Conservation (phyloP, 2,888 invertebrate species). For the Lithophane ornitopus region DNA sequence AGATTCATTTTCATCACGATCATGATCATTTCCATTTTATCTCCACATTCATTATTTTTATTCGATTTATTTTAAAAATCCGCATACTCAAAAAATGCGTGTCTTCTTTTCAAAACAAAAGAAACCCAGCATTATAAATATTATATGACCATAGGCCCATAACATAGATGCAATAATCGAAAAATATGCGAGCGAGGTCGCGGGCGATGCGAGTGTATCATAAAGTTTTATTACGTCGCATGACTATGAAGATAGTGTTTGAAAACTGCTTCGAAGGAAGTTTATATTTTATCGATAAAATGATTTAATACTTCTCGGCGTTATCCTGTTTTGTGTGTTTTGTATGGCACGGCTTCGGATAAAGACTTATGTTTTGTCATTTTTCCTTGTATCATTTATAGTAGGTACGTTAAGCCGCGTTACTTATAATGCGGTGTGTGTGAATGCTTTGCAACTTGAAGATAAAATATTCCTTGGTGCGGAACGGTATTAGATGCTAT, state of each 20-base stretch:
- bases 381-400: neutral
- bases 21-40: neutral
- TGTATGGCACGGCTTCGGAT: slow-evolving; percentile 2
- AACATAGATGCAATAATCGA: slow-evolving; percentile 43
- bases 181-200: slow-evolving; percentile 41
- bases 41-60: neutral
- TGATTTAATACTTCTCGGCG: slow-evolving; percentile 59
- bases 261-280: slow-evolving; percentile 58
- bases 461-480: no score
- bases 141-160: slow-evolving; percentile 19
- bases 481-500: no score
- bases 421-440: no score
- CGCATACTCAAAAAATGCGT: neutral
- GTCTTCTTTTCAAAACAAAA: slow-evolving; percentile 20
- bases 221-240: slow-evolving; percentile 65
- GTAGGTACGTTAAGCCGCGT: no score
- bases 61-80: neutral
- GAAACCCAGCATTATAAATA: neutral
- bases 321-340: slow-evolving; percentile 28
- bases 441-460: no score
- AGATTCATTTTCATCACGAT: neutral
- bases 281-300: slow-evolving; percentile 65
- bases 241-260: slow-evolving; percentile 67
- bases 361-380: slow-evolving; percentile 11
- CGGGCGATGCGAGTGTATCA: slow-evolving; percentile 42